Base-by-base conservation (phyloP, 2,888 invertebrate species). In the Ligdia adustata region DNA sequence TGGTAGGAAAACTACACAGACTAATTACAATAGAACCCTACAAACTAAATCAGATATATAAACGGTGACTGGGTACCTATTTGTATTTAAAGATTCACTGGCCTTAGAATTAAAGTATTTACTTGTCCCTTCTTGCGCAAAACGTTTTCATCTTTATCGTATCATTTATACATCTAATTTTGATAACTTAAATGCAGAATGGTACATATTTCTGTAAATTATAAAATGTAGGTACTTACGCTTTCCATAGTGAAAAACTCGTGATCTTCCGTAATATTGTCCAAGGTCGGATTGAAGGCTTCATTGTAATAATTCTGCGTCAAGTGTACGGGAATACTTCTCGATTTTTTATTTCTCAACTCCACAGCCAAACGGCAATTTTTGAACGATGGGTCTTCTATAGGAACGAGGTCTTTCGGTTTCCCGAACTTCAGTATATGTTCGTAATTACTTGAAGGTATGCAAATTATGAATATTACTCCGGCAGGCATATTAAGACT, bases 361-460 rank as follows among this genome's bases (percentile, higher is more conserved):
- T 79, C 89, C 16, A 81, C 87, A 62, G 82, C 79, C 48, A 82
- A 64, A 46, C 69, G 73, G 51, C 61, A 80, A 43, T 67, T 80
- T 64, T 76, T 90, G 37, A 69, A 50, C 1, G 60, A 29, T 1
- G 64, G 18, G 26, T 75, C 71, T 7, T 77, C 72, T 4, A 79
- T 57, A 0, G 70, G 52, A 7, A 82, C 63, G 0, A 83, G 60
- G 12, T 81, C 79, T 50, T 72, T 83, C 0, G 86, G 79, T 57
- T 82, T 86, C 0, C 92, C 92, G 51, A 91, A 92, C 39, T 88
- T 82, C 9, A 93, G 58, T 27, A 91, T 88, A 64, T 93, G 92
- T 75, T 94, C 94, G 64, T 92, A 92, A 69, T 92, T 93, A 42
- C 93, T 91, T 48, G 94, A 93, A 4, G 94, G 94, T 61, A 94